Base-by-base conservation (phyloP, 2,113 vertebrate genomes). In the Leptobrachium ailaonicum region DNA sequence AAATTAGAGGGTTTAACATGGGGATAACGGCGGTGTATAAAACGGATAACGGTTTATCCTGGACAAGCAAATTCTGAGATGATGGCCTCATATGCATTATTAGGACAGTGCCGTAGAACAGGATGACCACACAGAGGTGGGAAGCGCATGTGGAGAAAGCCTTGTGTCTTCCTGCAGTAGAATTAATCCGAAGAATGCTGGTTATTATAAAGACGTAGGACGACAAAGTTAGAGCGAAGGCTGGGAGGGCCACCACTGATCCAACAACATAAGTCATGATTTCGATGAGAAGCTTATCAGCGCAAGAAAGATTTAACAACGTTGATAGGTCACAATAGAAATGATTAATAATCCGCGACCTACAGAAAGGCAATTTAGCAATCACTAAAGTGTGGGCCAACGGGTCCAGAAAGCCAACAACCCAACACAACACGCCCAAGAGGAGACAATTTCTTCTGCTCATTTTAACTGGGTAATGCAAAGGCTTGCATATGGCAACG, bases 1-100 rank as follows among this genome's bases (percentile, higher is more conserved):
- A 32, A 32, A 32, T 32, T 32, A 32, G 20, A 32, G 20, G 20
- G 1, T 32, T 32, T 32, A 32, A 32, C 20, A 32, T 83, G n/a
- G 82, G 82, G 4, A 74, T 83, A 10, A 83, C n/a, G 41, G 71
- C 71, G 12, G 82, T 79, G 62, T 79, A 83, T 41, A 83, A 68
- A 1, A 83, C 54, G 2, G 82, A 63, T 54, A 79, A 32, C 5
- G 45, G 62, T 71, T 83, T 83, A 41, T 73, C 71, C 4, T 74
- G 50, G 8, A 4, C 12, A 43, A 50, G 62, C 3, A 66, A 67
- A 73, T 67, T 41, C 14, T 80, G 62, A 2, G 78, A 80, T 80
- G 71, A 73, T 67, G 78, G 78, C 40, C 78, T 80, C 62, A 80
- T 66, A 11, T 80, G 60, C 78, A 80, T 80, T 2, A 66, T 9